Evolutionary conservation across 2,113 vertebrate species (phyloP).

Genomic region (Tamias sibiricus): DNA sequence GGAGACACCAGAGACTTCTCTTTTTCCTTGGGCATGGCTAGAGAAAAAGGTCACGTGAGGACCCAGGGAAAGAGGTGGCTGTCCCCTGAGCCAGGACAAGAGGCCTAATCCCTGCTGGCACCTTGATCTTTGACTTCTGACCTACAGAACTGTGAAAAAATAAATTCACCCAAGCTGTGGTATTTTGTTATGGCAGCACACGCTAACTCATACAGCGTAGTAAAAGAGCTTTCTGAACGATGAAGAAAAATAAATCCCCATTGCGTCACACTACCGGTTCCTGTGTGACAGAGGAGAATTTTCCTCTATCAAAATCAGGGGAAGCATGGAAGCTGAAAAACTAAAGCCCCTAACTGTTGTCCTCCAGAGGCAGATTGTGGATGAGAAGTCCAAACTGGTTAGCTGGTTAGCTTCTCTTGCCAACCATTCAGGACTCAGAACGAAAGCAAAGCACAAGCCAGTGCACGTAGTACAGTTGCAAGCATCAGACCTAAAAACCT

Average conservation of each 20-base stretch:
- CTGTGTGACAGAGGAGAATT: neutral
- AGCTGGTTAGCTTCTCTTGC: too few species aligned
- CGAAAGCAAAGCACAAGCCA: neutral
- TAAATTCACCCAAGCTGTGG: neutral
- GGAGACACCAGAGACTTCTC: neutral
- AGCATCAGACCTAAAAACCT: conserved; percentile 36
- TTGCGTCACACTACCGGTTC: neutral
- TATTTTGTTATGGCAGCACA: neutral
- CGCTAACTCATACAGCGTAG: neutral
- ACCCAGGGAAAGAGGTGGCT: neutral
- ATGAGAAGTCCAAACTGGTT: neutral
- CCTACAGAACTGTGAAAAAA: neutral
- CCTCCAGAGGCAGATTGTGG: neutral
- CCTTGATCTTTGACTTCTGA: neutral
- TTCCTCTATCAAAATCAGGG: neutral
- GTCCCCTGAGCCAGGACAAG: neutral
- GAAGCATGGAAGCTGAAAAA: neutral
- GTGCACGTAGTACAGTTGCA: neutral
- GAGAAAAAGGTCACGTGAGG: neutral
- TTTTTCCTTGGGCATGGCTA: neutral
- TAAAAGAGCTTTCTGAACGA: neutral
- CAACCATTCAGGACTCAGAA: neutral
- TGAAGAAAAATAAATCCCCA: neutral
- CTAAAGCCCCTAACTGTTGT: neutral
- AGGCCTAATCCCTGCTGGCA: neutral